A percentile compares a stretch with the other conserved stretches of the same genome.
phyloP scores from a whole-genome alignment of 2,888 invertebrate species.

The Hyposoter dolosus region DNA sequence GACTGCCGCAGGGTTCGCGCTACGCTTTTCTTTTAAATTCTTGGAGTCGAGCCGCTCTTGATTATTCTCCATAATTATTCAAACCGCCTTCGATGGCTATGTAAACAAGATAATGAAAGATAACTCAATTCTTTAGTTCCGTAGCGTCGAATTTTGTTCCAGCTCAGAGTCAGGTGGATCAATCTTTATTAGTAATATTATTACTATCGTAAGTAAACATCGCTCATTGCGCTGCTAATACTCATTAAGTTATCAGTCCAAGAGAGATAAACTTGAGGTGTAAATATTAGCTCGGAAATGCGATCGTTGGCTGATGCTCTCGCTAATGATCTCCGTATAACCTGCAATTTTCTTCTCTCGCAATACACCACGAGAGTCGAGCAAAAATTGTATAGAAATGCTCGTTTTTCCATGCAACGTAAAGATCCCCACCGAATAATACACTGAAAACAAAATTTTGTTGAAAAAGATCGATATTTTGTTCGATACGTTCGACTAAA shows the following conservation, averaged over 20 bases:
- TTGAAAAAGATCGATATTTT: too few species aligned
- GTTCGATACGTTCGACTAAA: too few species aligned
- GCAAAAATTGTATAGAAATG: conserved; percentile 27
- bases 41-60: too few species aligned
- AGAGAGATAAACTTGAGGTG: conserved; percentile 42
- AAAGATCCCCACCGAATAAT: background rate
- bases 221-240: conserved; percentile 31
- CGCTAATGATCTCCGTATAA: conserved; percentile 53
- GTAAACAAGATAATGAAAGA: background rate
- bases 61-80: conserved; percentile 34
- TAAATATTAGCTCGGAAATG: conserved; percentile 42
- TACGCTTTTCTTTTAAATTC: too few species aligned
- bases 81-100: background rate
- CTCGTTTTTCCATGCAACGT: conserved; percentile 6
- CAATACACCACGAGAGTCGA: background rate
- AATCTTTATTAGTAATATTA: conserved; percentile 45
- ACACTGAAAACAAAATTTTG: too few species aligned
- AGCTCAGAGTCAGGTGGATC: background rate
- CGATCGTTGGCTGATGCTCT: conserved; percentile 46
- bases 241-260: conserved; percentile 56
- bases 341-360: conserved; percentile 62
- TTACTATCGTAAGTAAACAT: conserved; percentile 11
- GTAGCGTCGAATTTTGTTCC: background rate
- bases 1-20: too few species aligned
- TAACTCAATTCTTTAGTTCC: background rate